These are phyloP conservation scores for Daubentonia madagascariensis DNA, from an alignment of 2,113 vertebrate genomes.

Conservation along the genomic window DNA sequence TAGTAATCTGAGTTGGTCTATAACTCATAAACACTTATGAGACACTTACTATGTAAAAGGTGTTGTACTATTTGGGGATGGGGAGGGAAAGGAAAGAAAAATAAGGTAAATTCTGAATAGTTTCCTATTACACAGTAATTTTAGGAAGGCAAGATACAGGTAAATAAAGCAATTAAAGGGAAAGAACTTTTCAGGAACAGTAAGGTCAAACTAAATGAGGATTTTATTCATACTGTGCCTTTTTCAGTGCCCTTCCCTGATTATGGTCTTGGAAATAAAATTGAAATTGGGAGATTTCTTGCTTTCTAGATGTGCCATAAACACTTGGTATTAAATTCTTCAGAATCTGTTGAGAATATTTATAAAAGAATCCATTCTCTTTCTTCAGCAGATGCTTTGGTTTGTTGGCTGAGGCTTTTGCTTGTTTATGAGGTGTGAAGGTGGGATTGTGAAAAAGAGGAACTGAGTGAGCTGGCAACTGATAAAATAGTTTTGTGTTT, in stretches of 20 bases:
- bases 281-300: not conserved
- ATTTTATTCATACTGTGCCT: not conserved
- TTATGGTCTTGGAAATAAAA: not conserved
- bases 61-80: not conserved
- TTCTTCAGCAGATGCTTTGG: not conserved
- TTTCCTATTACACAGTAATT: not conserved
- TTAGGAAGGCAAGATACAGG: not conserved
- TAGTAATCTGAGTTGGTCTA: not conserved
- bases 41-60: not conserved
- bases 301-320: not conserved
- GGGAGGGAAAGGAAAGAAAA: not conserved
- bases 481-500: not conserved
- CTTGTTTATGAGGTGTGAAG: not conserved
- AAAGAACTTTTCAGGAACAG: not conserved
- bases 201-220: not conserved
- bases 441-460: not conserved
- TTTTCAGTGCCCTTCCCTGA: not conserved
- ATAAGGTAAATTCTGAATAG: not conserved
- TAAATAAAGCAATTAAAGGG: not conserved
- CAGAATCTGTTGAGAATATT: not conserved
- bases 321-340: not conserved
- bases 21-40: not conserved
- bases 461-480: not conserved
- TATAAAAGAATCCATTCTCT: not conserved
- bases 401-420: not conserved